Percentiles rank a stretch among this genome's conserved stretches.
phyloP scores from a whole-genome alignment of 2,888 invertebrate species.

The Drosophila greeni region DNA sequence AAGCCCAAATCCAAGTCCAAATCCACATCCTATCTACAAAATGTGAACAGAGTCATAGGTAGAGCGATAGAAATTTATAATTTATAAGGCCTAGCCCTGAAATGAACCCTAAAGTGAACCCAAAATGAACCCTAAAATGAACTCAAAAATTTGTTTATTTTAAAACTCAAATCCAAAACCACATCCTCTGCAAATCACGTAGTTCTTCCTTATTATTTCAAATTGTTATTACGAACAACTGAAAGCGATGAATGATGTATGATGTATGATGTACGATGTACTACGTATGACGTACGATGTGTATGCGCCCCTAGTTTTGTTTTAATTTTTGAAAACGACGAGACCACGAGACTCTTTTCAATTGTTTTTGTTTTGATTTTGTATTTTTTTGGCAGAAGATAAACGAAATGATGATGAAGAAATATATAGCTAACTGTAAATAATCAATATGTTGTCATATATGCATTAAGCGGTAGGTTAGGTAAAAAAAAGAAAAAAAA shows the following conservation, averaged over 20 bases:
- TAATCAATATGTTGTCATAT: conserved; percentile 67
- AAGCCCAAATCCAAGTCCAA: conserved; percentile 8
- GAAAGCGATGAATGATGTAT: conserved; percentile 8
- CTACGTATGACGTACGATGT: conserved; percentile 11
- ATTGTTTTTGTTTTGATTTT: conserved; percentile 63
- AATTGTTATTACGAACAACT: conserved; percentile 31
- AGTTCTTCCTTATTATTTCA: conserved; percentile 69
- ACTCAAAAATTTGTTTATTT: conserved; percentile 4
- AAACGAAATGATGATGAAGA: conserved; percentile 38
- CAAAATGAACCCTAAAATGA: conserved; percentile 9
- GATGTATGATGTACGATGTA: conserved; percentile 13
- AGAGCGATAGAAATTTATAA: conserved; percentile 19
- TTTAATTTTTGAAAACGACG: conserved; percentile 48
- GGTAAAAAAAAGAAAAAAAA: conserved; percentile 25
- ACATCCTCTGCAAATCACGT: conserved; percentile 51
- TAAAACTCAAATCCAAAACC: conserved; percentile 26
- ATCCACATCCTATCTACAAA: conserved; percentile 20
- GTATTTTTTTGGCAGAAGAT: conserved; percentile 47
- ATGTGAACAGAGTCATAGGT: conserved; percentile 16
- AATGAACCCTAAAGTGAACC: background rate
- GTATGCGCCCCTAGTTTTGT: conserved; percentile 38
- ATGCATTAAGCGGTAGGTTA: conserved; percentile 62
- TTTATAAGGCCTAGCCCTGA: conserved; percentile 51
- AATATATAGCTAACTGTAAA: conserved; percentile 36
- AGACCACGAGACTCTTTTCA: conserved; percentile 68